These are phyloP conservation scores for Euplexia lucipara DNA, from an alignment of 2,888 invertebrate species.

Conservation along the genomic window DNA sequence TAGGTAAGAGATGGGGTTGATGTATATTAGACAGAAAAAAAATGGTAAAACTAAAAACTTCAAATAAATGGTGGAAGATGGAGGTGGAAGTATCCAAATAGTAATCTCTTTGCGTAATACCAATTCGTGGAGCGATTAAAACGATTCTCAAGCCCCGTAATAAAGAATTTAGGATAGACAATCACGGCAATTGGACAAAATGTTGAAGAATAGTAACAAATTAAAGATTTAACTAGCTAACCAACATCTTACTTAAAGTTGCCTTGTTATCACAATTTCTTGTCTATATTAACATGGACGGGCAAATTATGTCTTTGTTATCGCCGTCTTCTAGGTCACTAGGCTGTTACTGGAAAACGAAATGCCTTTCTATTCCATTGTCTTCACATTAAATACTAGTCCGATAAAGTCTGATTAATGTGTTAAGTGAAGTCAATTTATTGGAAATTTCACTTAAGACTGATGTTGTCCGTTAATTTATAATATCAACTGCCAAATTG, in stretches of 20 bases:
- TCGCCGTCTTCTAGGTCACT: slow-evolving; percentile 41
- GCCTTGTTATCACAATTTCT: slow-evolving; percentile 29
- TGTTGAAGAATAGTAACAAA: slow-evolving; percentile 16
- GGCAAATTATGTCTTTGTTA: slow-evolving; percentile 37
- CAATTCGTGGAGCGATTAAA: slow-evolving; percentile 11
- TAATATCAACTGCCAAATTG: slow-evolving; percentile 10
- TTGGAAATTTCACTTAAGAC: slow-evolving; percentile 2
- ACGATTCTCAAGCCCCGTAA: slow-evolving; percentile 7
- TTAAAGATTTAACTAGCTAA: not conserved
- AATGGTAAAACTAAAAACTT: not conserved
- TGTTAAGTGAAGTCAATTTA: slow-evolving; percentile 11
- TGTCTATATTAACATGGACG: slow-evolving; percentile 26
- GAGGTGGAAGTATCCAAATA: slow-evolving; percentile 12
- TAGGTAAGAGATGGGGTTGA: not conserved
- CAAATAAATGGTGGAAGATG: too few relatives aligned
- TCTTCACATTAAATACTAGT: slow-evolving; percentile 15
- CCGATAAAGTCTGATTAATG: slow-evolving; percentile 7
- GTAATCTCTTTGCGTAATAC: slow-evolving; percentile 11
- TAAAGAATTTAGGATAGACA: slow-evolving; percentile 4
- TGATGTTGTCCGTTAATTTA: slow-evolving; percentile 6
- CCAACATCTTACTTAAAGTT: slow-evolving; percentile 24
- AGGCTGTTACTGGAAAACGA: slow-evolving; percentile 24
- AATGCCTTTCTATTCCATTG: slow-evolving; percentile 41
- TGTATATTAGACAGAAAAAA: slow-evolving; percentile 10
- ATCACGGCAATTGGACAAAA: slow-evolving; percentile 9